Percentiles rank a stretch among this genome's conserved stretches.
Conservation (phyloP, 2,888 invertebrate genomes). For the Eupeodes latifasciatus region DNA sequence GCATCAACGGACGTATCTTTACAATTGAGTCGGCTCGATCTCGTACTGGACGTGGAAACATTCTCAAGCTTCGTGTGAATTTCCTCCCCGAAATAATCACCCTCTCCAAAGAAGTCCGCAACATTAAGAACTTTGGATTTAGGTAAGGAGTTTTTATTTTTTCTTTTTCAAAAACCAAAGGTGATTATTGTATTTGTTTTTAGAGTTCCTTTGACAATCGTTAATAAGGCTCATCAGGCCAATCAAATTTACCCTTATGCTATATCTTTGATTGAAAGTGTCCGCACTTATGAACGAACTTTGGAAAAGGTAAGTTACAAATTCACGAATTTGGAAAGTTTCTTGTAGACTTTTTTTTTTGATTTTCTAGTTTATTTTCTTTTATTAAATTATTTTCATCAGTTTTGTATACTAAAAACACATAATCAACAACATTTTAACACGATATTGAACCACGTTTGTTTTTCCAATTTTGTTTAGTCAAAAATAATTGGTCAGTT, state of each 20-base stretch:
- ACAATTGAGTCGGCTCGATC: conserved; percentile 93
- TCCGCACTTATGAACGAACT: conserved; percentile 97
- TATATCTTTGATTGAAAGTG: conserved; percentile 98
- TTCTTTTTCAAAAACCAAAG: neutral
- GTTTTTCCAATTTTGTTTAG: conserved; percentile 23
- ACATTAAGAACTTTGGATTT: conserved; percentile 97
- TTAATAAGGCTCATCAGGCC: conserved; percentile 99
- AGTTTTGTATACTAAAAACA: conserved; percentile 55
- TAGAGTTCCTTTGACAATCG: conserved; percentile 98
- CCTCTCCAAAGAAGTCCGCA: conserved; percentile 98
- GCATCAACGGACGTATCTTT: conserved; percentile 97
- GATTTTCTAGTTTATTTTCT: conserved; percentile 12
- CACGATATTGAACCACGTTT: conserved; percentile 42
- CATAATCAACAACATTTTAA: conserved; percentile 63
- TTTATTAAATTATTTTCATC: conserved; percentile 36
- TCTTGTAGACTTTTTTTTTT: conserved; percentile 63
- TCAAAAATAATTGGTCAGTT: conserved; percentile 46
- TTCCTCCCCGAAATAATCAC: conserved; percentile 99
- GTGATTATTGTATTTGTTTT: conserved; percentile 82
- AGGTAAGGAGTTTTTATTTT: conserved; percentile 83
- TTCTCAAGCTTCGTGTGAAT: conserved; percentile 96
- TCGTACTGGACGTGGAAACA: conserved; percentile 91
- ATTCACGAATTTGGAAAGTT: neutral
- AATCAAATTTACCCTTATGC: conserved; percentile 99
- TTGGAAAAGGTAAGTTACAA: conserved; percentile 93